phyloP scores from a whole-genome alignment of 37 sponge, comb jelly and placozoan species.

The Cliona cf. orientalis region DNA sequence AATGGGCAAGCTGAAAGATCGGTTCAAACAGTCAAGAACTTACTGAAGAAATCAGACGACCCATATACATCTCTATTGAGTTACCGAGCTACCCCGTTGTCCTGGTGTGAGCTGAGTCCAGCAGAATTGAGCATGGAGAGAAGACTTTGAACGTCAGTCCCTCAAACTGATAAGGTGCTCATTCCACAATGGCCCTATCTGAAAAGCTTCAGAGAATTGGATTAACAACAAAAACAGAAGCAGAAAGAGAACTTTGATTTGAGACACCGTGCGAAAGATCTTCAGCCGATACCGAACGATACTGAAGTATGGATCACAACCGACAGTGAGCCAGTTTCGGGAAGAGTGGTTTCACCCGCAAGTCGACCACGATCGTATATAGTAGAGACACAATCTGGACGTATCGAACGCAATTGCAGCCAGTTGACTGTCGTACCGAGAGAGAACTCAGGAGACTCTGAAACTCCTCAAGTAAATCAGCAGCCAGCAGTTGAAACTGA shows the following conservation, averaged over 20 bases:
- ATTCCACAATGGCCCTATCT: conserved; percentile 59
- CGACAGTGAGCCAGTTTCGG: neutral
- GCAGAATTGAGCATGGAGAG: conserved; percentile 61
- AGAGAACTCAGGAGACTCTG: neutral
- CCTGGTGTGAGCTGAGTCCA: conserved; percentile 56
- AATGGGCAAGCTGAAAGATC: conserved; percentile 59
- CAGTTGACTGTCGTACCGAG: neutral
- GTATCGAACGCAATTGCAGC: conserved; percentile 20
- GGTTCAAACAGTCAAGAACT: conserved; percentile 46
- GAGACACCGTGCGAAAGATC: conserved; percentile 15
- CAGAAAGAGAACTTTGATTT: conserved; percentile 45
- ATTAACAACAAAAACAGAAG: conserved; percentile 3
- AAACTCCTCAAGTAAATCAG: neutral
- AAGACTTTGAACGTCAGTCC: conserved; percentile 29
- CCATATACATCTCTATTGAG: conserved; percentile 37
- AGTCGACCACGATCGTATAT: conserved; percentile 32
- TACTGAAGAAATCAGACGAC: conserved; percentile 19
- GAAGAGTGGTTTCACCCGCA: conserved; percentile 5
- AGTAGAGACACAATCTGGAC: conserved; percentile 35
- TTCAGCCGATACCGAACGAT: conserved; percentile 6
- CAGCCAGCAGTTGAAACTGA: neutral
- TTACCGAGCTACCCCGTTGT: conserved; percentile 61
- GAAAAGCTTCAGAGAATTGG: conserved; percentile 3
- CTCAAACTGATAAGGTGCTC: conserved; percentile 29
- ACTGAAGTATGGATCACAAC: conserved; percentile 54